Conservation (phyloP, 2,888 invertebrate species). For the Drosophila maculinotata region DNA sequence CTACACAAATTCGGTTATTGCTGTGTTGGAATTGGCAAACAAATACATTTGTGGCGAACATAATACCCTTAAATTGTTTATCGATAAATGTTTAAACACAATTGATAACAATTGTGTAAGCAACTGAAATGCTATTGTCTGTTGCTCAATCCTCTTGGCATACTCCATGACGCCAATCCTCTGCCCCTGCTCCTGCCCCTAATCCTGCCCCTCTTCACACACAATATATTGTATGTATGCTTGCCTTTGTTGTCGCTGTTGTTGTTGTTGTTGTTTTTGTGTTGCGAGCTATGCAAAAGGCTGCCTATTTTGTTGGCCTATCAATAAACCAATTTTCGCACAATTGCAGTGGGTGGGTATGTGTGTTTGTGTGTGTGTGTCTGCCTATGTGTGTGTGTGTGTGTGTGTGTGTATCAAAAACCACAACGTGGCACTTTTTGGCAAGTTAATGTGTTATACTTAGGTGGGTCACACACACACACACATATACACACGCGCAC, state of each 20-base stretch:
- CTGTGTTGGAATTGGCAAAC: not conserved
- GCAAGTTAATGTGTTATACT: slow-evolving; percentile 72
- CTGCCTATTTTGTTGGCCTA: slow-evolving; percentile 42
- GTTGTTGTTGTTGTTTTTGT: slow-evolving; percentile 24
- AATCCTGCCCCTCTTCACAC: not conserved
- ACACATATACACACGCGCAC: slow-evolving; percentile 7
- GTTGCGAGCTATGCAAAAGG: slow-evolving; percentile 32
- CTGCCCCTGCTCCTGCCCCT: not conserved
- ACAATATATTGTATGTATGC: not conserved
- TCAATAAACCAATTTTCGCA: slow-evolving; percentile 74
- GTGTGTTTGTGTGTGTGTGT: slow-evolving; percentile 10
- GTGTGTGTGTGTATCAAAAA: slow-evolving; percentile 42
- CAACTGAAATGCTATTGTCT: slow-evolving; percentile 6
- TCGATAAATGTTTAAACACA: slow-evolving; percentile 28
- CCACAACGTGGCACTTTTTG: slow-evolving; percentile 76
- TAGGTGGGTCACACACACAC: slow-evolving; percentile 39
- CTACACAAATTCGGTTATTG: slow-evolving; percentile 1
- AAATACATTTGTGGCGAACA: slow-evolving; percentile 3
- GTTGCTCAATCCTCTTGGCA: slow-evolving; percentile 5
- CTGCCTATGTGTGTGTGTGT: slow-evolving; percentile 17
- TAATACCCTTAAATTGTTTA: not conserved
- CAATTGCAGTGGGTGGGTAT: slow-evolving; percentile 48
- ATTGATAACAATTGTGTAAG: slow-evolving; percentile 10
- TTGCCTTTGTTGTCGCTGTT: slow-evolving; percentile 25
- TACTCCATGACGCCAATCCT: not conserved